phyloP scores from a whole-genome alignment of 1,140 invertebrate species.

The Ctenoplectra terminalis region DNA sequence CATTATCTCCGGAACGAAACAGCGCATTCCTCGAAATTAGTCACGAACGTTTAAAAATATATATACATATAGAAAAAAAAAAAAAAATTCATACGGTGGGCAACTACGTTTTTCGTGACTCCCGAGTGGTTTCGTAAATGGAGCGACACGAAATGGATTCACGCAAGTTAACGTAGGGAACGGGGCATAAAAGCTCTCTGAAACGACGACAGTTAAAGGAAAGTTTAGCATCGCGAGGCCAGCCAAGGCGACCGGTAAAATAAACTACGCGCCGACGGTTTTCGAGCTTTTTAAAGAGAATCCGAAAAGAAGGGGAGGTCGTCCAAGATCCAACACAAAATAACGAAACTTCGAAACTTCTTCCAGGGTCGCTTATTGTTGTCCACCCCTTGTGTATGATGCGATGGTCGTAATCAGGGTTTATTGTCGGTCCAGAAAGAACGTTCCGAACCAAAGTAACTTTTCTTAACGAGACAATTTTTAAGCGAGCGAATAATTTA shows the following conservation, averaged over 20 bases:
- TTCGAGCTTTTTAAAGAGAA: slow-evolving; percentile 15
- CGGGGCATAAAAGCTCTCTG: slow-evolving; percentile 13
- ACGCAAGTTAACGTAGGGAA: background rate
- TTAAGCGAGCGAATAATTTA: too few relatives aligned
- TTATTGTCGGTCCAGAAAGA: background rate
- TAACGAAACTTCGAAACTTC: background rate
- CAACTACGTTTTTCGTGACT: too few relatives aligned
- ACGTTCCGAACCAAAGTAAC: background rate
- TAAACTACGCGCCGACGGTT: background rate
- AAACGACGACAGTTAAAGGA: slow-evolving; percentile 22
- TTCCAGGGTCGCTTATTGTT: background rate
- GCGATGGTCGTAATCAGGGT: background rate
- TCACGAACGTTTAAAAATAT: background rate
- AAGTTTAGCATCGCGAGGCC: slow-evolving; percentile 18
- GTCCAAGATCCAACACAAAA: too few relatives aligned
- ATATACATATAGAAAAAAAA: too few relatives aligned
- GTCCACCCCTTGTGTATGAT: background rate
- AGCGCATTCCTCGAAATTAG: background rate
- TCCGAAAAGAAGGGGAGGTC: background rate
- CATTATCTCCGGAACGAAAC: too few relatives aligned
- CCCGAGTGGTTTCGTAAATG: background rate
- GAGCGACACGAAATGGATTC: background rate
- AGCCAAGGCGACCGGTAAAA: slow-evolving; percentile 12
- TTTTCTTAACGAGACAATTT: background rate
- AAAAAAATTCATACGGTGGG: too few relatives aligned